phyloP scores from a whole-genome alignment of 2,113 vertebrate species.

The Malurus alboscapulatus region DNA sequence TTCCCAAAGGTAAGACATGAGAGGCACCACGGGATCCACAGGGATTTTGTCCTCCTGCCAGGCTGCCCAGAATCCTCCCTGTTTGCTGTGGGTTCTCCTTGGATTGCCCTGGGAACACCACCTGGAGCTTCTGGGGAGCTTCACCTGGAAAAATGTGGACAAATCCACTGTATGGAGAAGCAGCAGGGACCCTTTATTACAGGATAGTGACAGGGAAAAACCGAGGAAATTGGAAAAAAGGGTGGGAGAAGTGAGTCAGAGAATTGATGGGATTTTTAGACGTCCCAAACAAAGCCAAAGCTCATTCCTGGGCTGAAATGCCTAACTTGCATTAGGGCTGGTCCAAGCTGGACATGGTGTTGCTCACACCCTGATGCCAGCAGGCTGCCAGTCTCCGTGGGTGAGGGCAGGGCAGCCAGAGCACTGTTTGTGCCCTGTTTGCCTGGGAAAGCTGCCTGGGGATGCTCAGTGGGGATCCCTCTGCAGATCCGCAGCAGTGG shows the following conservation, averaged over 20 bases:
- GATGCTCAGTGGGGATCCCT: neutral
- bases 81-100: neutral
- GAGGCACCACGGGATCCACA: rapidly evolving
- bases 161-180: neutral
- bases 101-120: neutral
- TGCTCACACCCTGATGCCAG: neutral
- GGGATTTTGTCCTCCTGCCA: neutral
- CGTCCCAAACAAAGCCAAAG: neutral
- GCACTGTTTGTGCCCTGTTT: neutral
- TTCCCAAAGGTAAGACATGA: conserved; percentile 86
- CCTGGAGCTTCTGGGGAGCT: neutral
- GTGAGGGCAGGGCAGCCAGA: neutral
- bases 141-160: neutral
- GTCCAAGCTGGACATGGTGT: neutral
- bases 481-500: conserved; percentile 93
- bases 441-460: neutral
- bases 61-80: neutral
- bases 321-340: rapidly evolving
- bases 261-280: neutral
- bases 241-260: neutral
- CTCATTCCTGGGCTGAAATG: neutral
- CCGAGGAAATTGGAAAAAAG: neutral
- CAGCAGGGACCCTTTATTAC: neutral
- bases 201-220: neutral
- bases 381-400: rapidly evolving